A percentile compares a stretch with the other conserved stretches of the same genome.
These are phyloP conservation scores for Anarrhichthys ocellatus DNA, from an alignment of 2,113 vertebrate species.

Conservation along the genomic window DNA sequence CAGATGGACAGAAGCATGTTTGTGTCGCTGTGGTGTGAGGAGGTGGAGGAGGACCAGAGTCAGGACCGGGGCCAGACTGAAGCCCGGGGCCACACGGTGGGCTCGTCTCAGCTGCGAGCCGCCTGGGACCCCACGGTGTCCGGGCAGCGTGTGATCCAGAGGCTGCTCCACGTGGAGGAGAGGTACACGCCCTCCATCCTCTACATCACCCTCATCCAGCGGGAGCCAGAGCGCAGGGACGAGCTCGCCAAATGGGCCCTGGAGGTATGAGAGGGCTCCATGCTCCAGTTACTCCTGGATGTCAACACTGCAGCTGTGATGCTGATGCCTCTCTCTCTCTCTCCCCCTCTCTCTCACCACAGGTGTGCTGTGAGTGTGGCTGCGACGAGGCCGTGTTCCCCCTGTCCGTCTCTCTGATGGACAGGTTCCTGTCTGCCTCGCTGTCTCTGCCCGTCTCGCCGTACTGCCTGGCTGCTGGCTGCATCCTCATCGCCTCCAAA, in stretches of 20 bases:
- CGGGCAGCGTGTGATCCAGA: slow-evolving; percentile 81
- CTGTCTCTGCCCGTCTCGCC: slow-evolving; percentile 74
- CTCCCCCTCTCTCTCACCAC: neutral
- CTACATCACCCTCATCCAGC: slow-evolving; percentile 82
- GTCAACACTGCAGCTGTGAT: neutral
- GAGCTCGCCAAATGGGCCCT: slow-evolving; percentile 84
- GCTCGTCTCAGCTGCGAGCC: slow-evolving; percentile 70
- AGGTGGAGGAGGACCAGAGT: slow-evolving; percentile 65
- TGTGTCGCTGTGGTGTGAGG: slow-evolving; percentile 85
- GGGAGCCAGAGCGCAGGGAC: slow-evolving; percentile 81
- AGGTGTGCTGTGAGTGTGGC: slow-evolving; percentile 84
- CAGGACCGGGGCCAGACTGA: slow-evolving; percentile 19
- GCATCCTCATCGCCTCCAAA: slow-evolving; percentile 86
- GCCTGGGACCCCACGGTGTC: slow-evolving; percentile 82
- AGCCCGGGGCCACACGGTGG: neutral
- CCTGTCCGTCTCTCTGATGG: slow-evolving; percentile 83
- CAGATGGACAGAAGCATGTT: slow-evolving; percentile 64
- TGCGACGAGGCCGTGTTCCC: slow-evolving; percentile 85
- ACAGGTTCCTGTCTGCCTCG: slow-evolving; percentile 80
- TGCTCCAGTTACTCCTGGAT: too few species aligned
- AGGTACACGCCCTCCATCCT: slow-evolving; percentile 82
- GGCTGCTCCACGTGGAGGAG: slow-evolving; percentile 81
- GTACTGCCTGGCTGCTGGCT: slow-evolving; percentile 80
- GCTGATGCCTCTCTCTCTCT: neutral
- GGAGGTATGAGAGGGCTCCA: slow-evolving; percentile 72